A percentile compares a stretch with the other conserved stretches of the same genome.
Evolutionary conservation across 2,888 invertebrate genomes (phyloP).

Genomic region (Apomyelois bistriatella): DNA sequence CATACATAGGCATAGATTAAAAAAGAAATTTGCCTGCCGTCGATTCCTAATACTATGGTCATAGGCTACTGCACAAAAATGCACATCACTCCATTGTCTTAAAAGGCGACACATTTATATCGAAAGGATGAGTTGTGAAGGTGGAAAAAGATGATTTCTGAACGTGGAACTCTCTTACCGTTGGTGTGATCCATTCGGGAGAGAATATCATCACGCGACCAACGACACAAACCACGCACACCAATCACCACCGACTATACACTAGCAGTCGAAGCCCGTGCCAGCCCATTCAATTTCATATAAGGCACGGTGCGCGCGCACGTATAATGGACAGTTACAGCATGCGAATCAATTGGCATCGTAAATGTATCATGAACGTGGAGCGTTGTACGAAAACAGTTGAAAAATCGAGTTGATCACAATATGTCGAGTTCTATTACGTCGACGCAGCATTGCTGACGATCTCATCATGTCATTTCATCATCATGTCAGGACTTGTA

Average conservation of each 20-base stretch:
- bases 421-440: too few species aligned
- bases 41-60: too few species aligned
- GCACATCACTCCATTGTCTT: too few species aligned
- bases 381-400: background rate
- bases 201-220: constrained; percentile 24
- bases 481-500: too few species aligned
- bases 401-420: too few species aligned
- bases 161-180: constrained; percentile 27
- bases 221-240: constrained; percentile 26
- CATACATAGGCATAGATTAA: too few species aligned
- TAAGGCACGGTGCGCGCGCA: constrained; percentile 67
- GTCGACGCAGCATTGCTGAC: too few species aligned
- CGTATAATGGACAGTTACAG: constrained; percentile 55
- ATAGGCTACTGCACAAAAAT: too few species aligned
- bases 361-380: background rate
- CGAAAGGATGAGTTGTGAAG: too few species aligned
- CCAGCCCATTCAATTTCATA: constrained; percentile 75
- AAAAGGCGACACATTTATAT: too few species aligned
- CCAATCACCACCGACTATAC: constrained; percentile 28
- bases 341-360: constrained; percentile 32
- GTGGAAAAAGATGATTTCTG: background rate
- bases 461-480: too few species aligned
- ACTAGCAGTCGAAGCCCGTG: constrained; percentile 73
- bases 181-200: constrained; percentile 37
- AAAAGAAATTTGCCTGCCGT: too few species aligned